Conservation (phyloP, 2,888 invertebrate genomes). For the Pseudococcus viburni region DNA sequence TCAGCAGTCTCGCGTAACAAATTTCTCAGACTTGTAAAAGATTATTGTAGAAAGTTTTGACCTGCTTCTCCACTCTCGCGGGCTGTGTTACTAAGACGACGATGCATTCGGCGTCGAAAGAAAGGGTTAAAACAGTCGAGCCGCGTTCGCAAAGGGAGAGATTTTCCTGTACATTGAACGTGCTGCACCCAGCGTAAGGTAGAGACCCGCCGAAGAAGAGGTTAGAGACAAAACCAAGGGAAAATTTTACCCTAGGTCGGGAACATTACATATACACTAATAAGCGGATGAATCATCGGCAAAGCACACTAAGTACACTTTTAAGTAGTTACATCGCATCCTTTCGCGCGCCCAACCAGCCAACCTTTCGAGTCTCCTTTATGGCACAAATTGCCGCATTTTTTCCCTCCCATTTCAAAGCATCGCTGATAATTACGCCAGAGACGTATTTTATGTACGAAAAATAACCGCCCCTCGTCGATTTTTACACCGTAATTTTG, state of each 20-base stretch:
- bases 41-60: neutral
- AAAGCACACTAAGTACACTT: neutral
- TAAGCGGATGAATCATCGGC: neutral
- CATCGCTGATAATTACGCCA: neutral
- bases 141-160: neutral
- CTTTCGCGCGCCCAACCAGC: too few relatives aligned
- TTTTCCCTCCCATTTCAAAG: neutral
- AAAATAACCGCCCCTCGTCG: neutral
- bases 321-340: neutral
- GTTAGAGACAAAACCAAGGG: neutral
- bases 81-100: neutral
- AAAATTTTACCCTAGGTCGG: conserved; percentile 18
- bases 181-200: neutral
- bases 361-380: too few relatives aligned
- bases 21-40: neutral
- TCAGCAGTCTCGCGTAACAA: neutral
- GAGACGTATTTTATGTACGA: too few relatives aligned
- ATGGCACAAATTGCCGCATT: neutral
- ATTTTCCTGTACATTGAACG: neutral
- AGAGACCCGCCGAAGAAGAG: neutral
- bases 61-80: neutral
- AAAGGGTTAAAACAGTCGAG: neutral
- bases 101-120: neutral
- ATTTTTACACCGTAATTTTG: neutral
- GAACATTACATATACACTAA: neutral